phyloP scores from a whole-genome alignment of 2,797 vertebrate species.

The Darevskia nairensis region DNA sequence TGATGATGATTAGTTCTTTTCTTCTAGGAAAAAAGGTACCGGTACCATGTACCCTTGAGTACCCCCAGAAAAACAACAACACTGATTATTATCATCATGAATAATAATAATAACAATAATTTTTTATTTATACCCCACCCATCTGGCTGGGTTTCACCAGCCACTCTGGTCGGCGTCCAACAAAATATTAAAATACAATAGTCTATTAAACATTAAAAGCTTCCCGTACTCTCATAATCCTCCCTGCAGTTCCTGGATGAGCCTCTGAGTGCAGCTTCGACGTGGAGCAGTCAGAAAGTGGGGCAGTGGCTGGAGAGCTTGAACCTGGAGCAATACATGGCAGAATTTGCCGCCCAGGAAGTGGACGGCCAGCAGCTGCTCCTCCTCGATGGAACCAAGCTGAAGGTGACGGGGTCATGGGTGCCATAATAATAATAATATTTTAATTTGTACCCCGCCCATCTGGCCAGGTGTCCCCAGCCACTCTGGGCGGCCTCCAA shows the following conservation, averaged over 20 bases:
- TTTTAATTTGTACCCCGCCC: too few relatives aligned
- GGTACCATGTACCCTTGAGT: too few relatives aligned
- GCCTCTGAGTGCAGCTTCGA: constrained; percentile 74
- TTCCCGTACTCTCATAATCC: neutral
- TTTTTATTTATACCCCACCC: too few relatives aligned
- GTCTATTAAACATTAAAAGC: too few relatives aligned
- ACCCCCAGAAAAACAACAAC: neutral
- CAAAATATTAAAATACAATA: too few relatives aligned
- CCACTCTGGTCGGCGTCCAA: too few relatives aligned
- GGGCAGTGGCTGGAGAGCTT: constrained; percentile 89
- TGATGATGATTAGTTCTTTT: neutral
- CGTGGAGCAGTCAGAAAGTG: constrained; percentile 90
- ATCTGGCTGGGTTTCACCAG: too few relatives aligned
- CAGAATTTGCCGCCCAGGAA: constrained; percentile 81
- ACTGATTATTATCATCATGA: neutral
- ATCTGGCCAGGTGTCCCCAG: too few relatives aligned
- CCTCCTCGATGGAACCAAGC: constrained; percentile 84
- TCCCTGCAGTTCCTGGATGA: constrained; percentile 85
- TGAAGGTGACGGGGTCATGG: constrained; percentile 80
- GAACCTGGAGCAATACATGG: constrained; percentile 85
- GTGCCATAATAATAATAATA: too few relatives aligned
- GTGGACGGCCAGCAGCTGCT: constrained; percentile 85
- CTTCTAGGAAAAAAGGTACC: too few relatives aligned
- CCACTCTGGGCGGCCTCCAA: too few relatives aligned
- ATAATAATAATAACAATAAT: too few relatives aligned